Evolutionary conservation across 1,140 invertebrate species (phyloP), one percentile per base, ranked within the genome.

Genomic region (Drosophila lacertosa): DNA sequence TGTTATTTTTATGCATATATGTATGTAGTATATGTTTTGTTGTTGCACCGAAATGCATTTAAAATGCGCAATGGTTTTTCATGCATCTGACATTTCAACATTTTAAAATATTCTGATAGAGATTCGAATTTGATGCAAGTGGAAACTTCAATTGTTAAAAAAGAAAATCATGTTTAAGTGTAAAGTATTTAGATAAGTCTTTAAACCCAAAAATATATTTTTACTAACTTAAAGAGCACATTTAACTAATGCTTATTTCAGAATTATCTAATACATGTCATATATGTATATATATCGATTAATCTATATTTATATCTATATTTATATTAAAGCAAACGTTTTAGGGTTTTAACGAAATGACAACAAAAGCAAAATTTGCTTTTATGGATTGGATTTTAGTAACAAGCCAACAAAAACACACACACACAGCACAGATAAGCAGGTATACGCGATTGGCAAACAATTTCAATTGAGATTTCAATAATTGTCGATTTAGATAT

Each of bases 401-500:
- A 51, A 50, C 44, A 29, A 11, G 22, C 15, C 10, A 1, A 65
- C 20, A 39, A 1, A 24, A 9, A 48, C 29, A 55, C 15, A 50
- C 15, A 39, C 53, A 15, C n/a, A 5, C 20, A 58, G 39, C 13
- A 45, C 39, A 53, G 44, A 20, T 51, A 50, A 45, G 40, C 60
- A 75, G 54, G 20, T 40, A 50, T 39, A 53, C 55, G 60, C 48
- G 68, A 39, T 74, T 70, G 42, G 66, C 77, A 81, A 82, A 86
- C 82, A 88, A 78, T 88, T 88, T 75, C 82, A 88, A 88, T 88
- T 88, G 82, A 88, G 82, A 88, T 88, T 88, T 88, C 82, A 88
- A 88, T 88, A 88, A 88, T 88, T 88, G 82, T 88, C 82, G 82
- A 88, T 88, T 88, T 88, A 82, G 82, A 88, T 88, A 88, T 88